Conservation (phyloP, 2,888 invertebrate genomes). For the Parelbella ahira region DNA sequence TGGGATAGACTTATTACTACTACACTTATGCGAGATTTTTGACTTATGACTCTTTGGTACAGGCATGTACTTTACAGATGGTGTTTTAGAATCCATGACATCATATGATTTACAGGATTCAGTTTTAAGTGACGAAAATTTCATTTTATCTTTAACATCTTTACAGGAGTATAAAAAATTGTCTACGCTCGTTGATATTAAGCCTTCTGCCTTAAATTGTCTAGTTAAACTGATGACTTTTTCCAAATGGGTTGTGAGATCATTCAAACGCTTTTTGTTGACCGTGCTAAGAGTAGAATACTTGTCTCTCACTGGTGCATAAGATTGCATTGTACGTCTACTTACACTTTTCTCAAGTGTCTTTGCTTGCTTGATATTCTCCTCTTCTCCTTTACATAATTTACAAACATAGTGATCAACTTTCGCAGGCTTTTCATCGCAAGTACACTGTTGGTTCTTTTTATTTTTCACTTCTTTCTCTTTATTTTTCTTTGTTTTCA, state of each 20-base stretch:
- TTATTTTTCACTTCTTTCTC: slow-evolving; percentile 26
- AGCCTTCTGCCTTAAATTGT: slow-evolving; percentile 29
- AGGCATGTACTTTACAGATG: no score
- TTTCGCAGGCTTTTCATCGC: slow-evolving; percentile 10
- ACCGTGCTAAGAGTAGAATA: slow-evolving; percentile 2
- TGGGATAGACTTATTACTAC: no score
- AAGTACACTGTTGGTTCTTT: slow-evolving; percentile 10
- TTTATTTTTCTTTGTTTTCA: slow-evolving; percentile 30
- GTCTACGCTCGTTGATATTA: slow-evolving; percentile 28
- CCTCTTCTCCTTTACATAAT: slow-evolving; percentile 8
- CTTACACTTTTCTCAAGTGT: background rate
- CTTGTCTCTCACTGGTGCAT: slow-evolving; percentile 10
- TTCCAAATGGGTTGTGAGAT: slow-evolving; percentile 30
- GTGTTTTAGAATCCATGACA: no score
- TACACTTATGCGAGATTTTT: no score
- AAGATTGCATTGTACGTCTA: background rate
- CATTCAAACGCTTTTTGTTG: slow-evolving; percentile 8
- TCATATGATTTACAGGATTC: no score
- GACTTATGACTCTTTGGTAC: no score
- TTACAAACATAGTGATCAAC: slow-evolving; percentile 24
- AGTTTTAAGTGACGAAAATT: no score
- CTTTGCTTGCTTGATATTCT: background rate
- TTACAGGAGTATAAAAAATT: slow-evolving; percentile 34
- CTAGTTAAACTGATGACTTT: slow-evolving; percentile 32
- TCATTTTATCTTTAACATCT: slow-evolving; percentile 33